Conservation (phyloP, 2,797 vertebrate species). For the Microctenopoma stevenorrisi region DNA sequence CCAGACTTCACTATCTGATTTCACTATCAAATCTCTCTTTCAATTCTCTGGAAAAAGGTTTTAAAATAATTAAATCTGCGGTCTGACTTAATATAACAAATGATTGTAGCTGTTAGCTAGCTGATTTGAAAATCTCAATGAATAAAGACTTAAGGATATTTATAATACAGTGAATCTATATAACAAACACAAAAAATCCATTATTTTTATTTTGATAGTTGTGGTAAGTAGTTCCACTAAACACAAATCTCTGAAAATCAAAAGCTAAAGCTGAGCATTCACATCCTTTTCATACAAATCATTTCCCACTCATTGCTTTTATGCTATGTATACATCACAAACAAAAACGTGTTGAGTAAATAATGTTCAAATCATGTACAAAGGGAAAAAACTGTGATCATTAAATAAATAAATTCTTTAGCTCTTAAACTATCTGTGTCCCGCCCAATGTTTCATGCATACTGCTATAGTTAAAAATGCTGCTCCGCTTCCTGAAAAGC, state of each 20-base stretch:
- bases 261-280: background rate
- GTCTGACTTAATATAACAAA: background rate
- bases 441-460: background rate
- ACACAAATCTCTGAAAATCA: background rate
- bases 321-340: background rate
- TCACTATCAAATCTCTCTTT: too few species aligned
- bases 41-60: background rate
- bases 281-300: background rate
- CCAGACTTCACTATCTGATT: constrained; percentile 25
- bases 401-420: background rate
- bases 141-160: background rate
- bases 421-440: background rate
- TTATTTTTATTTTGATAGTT: background rate
- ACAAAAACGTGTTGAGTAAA: background rate
- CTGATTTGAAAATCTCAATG: background rate
- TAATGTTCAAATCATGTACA: background rate
- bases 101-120: background rate
- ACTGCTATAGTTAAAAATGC: background rate
- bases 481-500: constrained; percentile 3
- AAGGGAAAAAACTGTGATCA: background rate
- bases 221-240: background rate
- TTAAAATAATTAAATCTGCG: constrained; percentile 1
- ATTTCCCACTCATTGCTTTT: background rate
- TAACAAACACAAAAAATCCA: background rate
- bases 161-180: too few species aligned